Percentiles rank a stretch among this genome's conserved stretches.
These are phyloP conservation scores for Brienomyrus longianalis DNA, from an alignment of 2,113 vertebrate species.

Conservation along the genomic window DNA sequence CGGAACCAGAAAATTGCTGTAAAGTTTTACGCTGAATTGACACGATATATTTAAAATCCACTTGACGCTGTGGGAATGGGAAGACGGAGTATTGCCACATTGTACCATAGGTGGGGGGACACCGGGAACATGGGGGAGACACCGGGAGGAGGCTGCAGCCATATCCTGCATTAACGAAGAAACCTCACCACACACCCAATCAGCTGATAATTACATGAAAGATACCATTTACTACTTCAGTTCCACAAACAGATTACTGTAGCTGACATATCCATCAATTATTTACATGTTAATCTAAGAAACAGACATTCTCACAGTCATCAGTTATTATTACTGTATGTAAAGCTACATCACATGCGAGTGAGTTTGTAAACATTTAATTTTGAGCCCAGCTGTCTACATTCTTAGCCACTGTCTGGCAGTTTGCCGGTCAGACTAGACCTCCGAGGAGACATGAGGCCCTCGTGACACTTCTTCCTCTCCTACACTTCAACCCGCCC, in stretches of 20 bases:
- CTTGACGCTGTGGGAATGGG: not conserved
- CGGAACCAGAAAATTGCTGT: not conserved
- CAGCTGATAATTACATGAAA: not conserved
- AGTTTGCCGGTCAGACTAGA: not conserved
- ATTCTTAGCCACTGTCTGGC: not conserved
- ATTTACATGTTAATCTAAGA: not conserved
- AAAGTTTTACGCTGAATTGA: not conserved
- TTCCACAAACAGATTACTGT: not conserved
- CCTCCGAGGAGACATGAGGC: constrained; percentile 25
- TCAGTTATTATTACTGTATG: not conserved
- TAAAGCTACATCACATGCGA: not conserved
- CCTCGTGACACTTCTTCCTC: constrained; percentile 55
- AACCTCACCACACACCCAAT: not conserved
- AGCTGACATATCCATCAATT: not conserved
- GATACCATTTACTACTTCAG: not conserved
- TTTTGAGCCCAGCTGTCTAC: not conserved
- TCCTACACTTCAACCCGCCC: constrained; percentile 54
- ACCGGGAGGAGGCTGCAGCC: not conserved
- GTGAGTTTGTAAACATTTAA: not conserved
- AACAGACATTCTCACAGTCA: not conserved
- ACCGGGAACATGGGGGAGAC: not conserved
- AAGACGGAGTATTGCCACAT: not conserved
- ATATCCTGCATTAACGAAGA: not conserved
- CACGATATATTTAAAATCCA: not conserved
- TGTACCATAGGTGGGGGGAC: not conserved